Percentiles rank a stretch among this genome's conserved stretches.
Evolutionary conservation across 2,797 vertebrate genomes (phyloP).

Genomic region (Margarornis squamiger): DNA sequence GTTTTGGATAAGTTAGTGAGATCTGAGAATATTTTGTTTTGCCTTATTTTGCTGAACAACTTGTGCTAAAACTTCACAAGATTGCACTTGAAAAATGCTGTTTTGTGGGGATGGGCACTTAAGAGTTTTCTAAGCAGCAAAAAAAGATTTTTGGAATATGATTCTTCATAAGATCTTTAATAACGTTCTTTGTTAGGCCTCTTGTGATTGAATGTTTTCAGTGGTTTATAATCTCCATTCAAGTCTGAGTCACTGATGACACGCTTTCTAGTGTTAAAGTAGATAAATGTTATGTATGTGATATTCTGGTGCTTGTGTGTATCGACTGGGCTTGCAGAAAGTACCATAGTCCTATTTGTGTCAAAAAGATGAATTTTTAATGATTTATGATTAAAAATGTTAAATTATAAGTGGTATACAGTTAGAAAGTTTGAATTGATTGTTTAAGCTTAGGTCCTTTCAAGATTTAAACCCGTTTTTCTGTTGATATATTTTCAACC

Average conservation of each 20-base stretch:
- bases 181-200: neutral
- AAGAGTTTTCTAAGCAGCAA: neutral
- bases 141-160: neutral
- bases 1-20: constrained; percentile 22
- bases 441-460: neutral
- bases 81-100: neutral
- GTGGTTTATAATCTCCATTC: neutral
- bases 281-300: neutral
- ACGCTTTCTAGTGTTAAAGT: neutral
- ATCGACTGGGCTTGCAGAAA: neutral
- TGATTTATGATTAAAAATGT: neutral
- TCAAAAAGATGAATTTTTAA: neutral
- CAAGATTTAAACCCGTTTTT: neutral
- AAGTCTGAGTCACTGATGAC: neutral
- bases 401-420: neutral
- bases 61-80: neutral
- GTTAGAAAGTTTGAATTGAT: neutral
- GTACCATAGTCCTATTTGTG: neutral
- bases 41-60: neutral
- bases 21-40: constrained; percentile 27
- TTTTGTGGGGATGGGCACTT: neutral
- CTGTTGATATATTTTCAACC: neutral
- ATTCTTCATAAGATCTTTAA: neutral
- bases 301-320: neutral
- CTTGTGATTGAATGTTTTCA: neutral